These are phyloP conservation scores for Gryllus longicercus DNA, from an alignment of 2,888 invertebrate species.

Conservation along the genomic window DNA sequence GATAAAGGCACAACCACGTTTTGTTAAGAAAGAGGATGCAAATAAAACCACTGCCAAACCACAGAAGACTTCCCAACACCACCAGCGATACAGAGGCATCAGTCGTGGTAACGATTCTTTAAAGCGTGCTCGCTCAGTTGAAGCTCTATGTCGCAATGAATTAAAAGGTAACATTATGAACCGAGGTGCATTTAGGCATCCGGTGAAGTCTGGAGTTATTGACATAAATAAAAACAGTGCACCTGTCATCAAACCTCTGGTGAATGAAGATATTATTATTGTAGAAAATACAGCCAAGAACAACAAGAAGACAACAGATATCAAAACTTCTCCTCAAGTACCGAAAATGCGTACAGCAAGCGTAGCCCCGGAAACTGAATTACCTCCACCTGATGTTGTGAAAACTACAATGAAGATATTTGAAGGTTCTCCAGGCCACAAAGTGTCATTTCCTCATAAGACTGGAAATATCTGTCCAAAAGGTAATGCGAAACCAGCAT, in stretches of 20 bases:
- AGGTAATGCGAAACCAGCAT: constrained; percentile 48
- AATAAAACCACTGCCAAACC: constrained; percentile 28
- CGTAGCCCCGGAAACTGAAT: constrained; percentile 65
- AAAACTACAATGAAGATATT: constrained; percentile 81
- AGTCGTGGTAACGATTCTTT: constrained; percentile 62
- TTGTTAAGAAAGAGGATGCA: constrained; percentile 33
- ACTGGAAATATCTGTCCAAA: constrained; percentile 38
- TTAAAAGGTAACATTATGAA: constrained; percentile 18
- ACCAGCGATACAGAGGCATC: constrained; percentile 35
- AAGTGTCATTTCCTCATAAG: neutral
- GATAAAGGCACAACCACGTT: constrained; percentile 36
- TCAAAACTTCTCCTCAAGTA: constrained; percentile 20
- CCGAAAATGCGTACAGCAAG: constrained; percentile 41
- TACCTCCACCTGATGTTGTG: constrained; percentile 86
- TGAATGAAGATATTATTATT: constrained; percentile 44
- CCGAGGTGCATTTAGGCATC: neutral
- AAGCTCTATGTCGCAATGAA: constrained; percentile 63
- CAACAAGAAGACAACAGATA: constrained; percentile 5
- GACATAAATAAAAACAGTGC: constrained; percentile 29
- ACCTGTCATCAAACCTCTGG: constrained; percentile 33
- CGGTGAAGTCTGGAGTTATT: constrained; percentile 18
- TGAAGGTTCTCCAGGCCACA: constrained; percentile 51
- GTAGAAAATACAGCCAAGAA: constrained; percentile 41
- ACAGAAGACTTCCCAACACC: constrained; percentile 29
- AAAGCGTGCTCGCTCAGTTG: constrained; percentile 82